Evolutionary conservation across 2,113 vertebrate species (phyloP).

Genomic region (Pontoporia blainvillei): DNA sequence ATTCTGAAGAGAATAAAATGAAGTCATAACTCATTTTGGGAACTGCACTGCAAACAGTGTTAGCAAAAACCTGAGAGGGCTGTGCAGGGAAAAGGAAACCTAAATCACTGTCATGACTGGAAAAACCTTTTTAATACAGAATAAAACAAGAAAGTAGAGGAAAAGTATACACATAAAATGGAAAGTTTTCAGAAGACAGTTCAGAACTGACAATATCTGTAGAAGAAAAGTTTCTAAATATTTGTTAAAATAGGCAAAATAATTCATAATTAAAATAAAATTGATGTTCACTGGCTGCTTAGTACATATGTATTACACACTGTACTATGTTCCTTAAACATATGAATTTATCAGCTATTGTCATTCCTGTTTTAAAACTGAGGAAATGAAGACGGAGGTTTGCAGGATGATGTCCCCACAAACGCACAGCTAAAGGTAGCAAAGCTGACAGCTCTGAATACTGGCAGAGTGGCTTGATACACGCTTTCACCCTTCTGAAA

Average conservation of each 20-base stretch:
- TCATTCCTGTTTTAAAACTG: neutral
- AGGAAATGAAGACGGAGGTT: neutral
- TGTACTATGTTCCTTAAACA: neutral
- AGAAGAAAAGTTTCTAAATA: neutral
- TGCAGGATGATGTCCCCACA: neutral
- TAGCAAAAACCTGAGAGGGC: constrained; percentile 10
- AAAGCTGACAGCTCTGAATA: neutral
- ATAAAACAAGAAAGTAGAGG: neutral
- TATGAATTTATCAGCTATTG: neutral
- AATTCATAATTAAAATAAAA: neutral
- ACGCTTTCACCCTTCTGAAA: neutral
- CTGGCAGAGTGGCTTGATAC: neutral
- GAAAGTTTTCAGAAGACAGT: neutral
- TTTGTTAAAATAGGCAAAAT: neutral
- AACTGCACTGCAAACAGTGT: neutral
- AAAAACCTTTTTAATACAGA: constrained; percentile 13
- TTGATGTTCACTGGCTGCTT: neutral
- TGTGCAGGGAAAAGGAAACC: neutral
- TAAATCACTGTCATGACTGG: constrained; percentile 35
- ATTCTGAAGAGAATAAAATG: constrained; percentile 52
- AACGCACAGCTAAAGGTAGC: neutral
- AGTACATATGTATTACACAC: neutral
- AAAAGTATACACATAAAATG: neutral
- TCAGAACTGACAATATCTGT: neutral
- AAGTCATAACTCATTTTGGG: constrained; percentile 42